These are phyloP conservation scores for cat (Felis catus) DNA, from an alignment of 2,113 vertebrate genomes.

Conservation along the genomic window DNA sequence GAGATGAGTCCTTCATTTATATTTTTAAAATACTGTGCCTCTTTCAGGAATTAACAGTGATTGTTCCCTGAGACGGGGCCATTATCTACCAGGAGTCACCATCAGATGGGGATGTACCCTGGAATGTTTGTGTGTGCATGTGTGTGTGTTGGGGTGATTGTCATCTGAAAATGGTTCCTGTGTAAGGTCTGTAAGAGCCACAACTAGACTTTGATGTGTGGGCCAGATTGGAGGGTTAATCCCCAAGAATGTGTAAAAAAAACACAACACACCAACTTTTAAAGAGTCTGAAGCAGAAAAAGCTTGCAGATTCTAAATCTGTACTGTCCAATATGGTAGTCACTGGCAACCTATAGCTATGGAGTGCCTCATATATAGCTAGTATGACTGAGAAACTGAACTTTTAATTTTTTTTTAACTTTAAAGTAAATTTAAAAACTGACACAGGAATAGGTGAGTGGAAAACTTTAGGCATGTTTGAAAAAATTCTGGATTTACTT, in stretches of 20 bases:
- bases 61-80: not conserved
- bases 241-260: not conserved
- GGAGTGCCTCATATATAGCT: not conserved
- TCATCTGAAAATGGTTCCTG: not conserved
- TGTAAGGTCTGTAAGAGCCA: not conserved
- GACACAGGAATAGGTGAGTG: not conserved
- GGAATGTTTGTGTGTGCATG: not conserved
- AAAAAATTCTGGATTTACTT: not conserved
- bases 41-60: not conserved
- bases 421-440: not conserved
- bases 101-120: no score
- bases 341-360: not conserved
- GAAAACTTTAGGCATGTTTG: not conserved
- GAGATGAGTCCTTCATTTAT: not conserved
- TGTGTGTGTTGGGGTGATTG: not conserved
- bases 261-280: not conserved
- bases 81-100: not conserved
- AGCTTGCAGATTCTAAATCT: not conserved
- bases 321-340: not conserved
- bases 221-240: not conserved
- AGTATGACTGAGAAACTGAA: not conserved
- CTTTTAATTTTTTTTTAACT: not conserved
- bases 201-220: not conserved
- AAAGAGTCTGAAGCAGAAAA: not conserved
- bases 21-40: conserved; percentile 34